Evolutionary conservation across 2,113 vertebrate species (phyloP).

Genomic region (Chaetodon auriga): DNA sequence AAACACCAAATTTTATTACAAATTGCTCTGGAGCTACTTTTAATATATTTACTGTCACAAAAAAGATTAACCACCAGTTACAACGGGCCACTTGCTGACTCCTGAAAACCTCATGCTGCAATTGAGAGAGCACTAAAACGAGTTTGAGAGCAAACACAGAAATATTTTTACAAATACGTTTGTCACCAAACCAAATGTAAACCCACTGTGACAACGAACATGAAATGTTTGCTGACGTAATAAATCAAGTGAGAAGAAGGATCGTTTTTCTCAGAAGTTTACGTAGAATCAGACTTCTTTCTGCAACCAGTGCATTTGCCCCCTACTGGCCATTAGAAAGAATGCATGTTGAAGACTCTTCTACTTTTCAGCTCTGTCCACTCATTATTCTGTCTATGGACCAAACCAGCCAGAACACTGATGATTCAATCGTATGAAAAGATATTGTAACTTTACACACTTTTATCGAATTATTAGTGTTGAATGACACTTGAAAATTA

Average conservation of each 20-base stretch:
- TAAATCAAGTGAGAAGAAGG: too few species aligned
- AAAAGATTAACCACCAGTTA: neutral
- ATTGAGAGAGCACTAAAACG: neutral
- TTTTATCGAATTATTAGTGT: neutral
- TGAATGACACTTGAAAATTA: neutral
- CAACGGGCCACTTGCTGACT: neutral
- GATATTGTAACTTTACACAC: neutral
- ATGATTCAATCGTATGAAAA: neutral
- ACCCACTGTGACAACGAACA: too few species aligned
- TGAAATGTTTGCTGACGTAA: too few species aligned
- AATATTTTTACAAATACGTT: neutral
- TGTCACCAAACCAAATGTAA: neutral
- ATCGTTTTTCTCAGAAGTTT: too few species aligned
- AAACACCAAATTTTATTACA: neutral
- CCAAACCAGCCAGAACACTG: neutral
- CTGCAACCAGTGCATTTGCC: too few species aligned
- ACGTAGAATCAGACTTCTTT: too few species aligned
- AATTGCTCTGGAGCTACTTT: neutral
- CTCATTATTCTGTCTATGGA: too few species aligned
- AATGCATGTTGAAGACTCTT: too few species aligned
- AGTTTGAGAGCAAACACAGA: neutral
- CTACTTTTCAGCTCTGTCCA: too few species aligned
- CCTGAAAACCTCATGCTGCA: neutral
- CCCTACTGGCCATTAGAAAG: too few species aligned
- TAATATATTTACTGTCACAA: neutral